Evolutionary conservation across 2,888 invertebrate species (phyloP), one percentile per base, ranked within the genome.

Genomic region (Sphaerophoria rueppellii): DNA sequence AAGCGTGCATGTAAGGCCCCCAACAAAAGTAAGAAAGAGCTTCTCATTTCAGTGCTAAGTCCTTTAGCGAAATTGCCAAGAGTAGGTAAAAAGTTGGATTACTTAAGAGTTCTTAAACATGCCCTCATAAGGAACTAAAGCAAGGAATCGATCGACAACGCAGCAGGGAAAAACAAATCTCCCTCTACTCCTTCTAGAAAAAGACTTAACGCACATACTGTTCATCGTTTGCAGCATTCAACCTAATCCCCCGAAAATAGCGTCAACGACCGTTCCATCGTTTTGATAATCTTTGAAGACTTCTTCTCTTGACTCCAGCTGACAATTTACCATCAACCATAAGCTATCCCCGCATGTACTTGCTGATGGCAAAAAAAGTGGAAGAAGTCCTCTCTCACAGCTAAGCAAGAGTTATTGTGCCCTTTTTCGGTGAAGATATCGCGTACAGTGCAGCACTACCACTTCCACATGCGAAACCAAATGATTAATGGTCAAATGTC

Each of bases 401-500:
- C 48, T 71, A 83, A 83, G 80, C 75, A 79, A 83, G 83, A 83
- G 67, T 81, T 77, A 85, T 85, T 69, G 54, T 76, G 67, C 76
- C 76, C 73, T 48, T 69, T 57, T 76, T 73, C 69, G 54, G 50
- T 72, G 67, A 80, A 76, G 76, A 69, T 85, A 80, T 85, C 83
- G 80, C 82, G 77, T 55, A 69, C 61, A 80, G 72, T 67, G 67
- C 60, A 70, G 67, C 74, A 70, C 58, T 24, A 60, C 63, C 60
- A 65, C 61, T 34, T 46, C 50, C 63, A 6, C 63, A 50, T 55
- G 9, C 12, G 58, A 86, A 40, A 67, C 87, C 86, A 88, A 65
- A 50, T 89, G 89, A 89, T 89, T 88, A 89, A 89, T 89, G 89
- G 87, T 87, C 87, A 87, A 87, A 80, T 87, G 88, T 79, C 88